A percentile compares a stretch with the other conserved stretches of the same genome.
Conservation (phyloP, 2,797 vertebrate genomes). For the Sandelia bainsii region DNA sequence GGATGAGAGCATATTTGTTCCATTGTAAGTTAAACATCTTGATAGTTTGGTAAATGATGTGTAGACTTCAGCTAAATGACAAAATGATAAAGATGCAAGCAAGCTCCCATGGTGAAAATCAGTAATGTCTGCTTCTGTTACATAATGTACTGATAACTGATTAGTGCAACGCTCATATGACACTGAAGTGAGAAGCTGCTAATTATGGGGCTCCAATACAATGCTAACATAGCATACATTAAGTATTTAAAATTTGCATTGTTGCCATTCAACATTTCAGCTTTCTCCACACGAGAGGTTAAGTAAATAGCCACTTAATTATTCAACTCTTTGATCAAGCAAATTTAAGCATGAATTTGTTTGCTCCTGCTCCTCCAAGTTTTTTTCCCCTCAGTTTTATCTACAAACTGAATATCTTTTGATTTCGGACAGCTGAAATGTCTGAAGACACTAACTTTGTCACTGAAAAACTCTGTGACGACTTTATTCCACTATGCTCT, state of each 20-base stretch:
- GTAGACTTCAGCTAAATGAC: conserved; percentile 1
- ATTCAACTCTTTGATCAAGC: too few species aligned
- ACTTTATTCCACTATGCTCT: too few species aligned
- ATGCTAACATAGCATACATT: background rate
- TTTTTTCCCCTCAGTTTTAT: too few species aligned
- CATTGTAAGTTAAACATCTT: background rate
- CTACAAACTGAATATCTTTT: too few species aligned
- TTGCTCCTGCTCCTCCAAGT: too few species aligned
- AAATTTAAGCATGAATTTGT: too few species aligned
- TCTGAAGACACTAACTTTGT: too few species aligned
- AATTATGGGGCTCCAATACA: background rate
- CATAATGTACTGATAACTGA: background rate
- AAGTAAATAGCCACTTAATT: too few species aligned
- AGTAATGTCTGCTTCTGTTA: background rate
- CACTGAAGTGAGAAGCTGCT: background rate
- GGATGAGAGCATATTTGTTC: background rate
- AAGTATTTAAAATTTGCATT: background rate
- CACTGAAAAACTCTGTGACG: too few species aligned
- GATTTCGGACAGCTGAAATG: too few species aligned
- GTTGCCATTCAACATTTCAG: background rate
- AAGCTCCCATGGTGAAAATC: background rate
- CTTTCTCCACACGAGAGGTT: background rate
- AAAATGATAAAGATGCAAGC: background rate
- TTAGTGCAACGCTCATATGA: too few species aligned
- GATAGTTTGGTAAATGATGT: background rate